Conservation (phyloP, 2,888 invertebrate species). For the Mesochorus sp. region DNA sequence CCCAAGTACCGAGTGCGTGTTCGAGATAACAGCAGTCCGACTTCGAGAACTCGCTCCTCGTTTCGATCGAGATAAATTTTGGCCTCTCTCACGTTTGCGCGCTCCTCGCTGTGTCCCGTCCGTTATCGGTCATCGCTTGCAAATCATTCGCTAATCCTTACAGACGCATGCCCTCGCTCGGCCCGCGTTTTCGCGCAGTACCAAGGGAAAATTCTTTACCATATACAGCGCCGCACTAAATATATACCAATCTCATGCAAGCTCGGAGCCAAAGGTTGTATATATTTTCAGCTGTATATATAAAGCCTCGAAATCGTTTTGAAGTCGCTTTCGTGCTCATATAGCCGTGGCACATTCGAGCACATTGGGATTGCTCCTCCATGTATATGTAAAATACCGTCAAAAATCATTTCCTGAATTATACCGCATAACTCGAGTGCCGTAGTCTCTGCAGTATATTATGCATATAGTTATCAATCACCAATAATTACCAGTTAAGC, state of each 20-base stretch:
- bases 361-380: too few species aligned
- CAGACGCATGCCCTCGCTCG: slow-evolving; percentile 65
- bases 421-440: too few species aligned
- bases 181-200: slow-evolving; percentile 16
- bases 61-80: slow-evolving; percentile 77
- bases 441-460: too few species aligned
- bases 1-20: slow-evolving; percentile 67
- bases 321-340: too few species aligned
- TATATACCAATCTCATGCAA: not conserved
- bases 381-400: too few species aligned
- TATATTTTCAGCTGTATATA: not conserved
- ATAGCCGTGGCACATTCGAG: too few species aligned
- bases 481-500: too few species aligned
- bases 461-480: too few species aligned
- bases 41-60: slow-evolving; percentile 65
- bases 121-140: slow-evolving; percentile 76
- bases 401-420: not conserved
- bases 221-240: not conserved
- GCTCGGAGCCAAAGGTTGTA: not conserved
- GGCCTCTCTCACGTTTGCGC: slow-evolving; percentile 58
- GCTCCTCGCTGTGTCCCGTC: slow-evolving; percentile 67
- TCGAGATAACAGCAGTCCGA: slow-evolving; percentile 65
- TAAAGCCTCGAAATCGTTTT: too few species aligned
- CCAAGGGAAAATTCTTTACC: slow-evolving; percentile 23
- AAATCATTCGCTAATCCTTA: slow-evolving; percentile 76